phyloP scores from a whole-genome alignment of 2,797 vertebrate species.

The Platalea minor region DNA sequence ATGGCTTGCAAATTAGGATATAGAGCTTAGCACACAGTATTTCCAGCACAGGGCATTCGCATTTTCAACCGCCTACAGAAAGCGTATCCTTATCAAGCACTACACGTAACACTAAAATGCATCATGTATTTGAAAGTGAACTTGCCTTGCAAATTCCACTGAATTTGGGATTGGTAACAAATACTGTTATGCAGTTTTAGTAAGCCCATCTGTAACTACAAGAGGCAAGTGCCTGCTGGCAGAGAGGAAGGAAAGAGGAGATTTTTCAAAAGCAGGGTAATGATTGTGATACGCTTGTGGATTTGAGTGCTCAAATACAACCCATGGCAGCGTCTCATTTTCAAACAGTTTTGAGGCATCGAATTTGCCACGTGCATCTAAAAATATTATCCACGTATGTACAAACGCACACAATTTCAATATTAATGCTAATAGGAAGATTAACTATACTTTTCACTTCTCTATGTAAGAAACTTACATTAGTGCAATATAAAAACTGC shows the following conservation, averaged over 20 bases:
- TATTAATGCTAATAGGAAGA: background rate
- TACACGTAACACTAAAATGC: background rate
- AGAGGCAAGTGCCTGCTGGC: background rate
- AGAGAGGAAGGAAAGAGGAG: background rate
- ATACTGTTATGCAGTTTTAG: fast-evolving
- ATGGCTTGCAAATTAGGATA: fast-evolving
- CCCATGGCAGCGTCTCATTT: background rate
- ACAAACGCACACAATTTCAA: background rate
- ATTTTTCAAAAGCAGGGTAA: background rate
- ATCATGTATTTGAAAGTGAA: background rate
- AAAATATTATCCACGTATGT: fast-evolving
- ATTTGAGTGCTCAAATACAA: background rate
- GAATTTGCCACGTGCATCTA: background rate
- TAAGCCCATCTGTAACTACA: background rate
- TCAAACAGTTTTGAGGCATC: background rate
- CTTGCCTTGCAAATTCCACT: background rate
- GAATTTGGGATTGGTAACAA: background rate
- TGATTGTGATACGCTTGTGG: background rate
- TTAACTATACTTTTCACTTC: background rate
- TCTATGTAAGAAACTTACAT: background rate
- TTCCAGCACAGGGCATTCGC: background rate
- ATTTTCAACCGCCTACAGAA: background rate
- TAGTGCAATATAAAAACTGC: background rate
- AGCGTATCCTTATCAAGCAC: background rate
- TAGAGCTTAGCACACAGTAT: fast-evolving